phyloP scores from a whole-genome alignment of 2,113 vertebrate genomes.

The Sisor rabdophorus region DNA sequence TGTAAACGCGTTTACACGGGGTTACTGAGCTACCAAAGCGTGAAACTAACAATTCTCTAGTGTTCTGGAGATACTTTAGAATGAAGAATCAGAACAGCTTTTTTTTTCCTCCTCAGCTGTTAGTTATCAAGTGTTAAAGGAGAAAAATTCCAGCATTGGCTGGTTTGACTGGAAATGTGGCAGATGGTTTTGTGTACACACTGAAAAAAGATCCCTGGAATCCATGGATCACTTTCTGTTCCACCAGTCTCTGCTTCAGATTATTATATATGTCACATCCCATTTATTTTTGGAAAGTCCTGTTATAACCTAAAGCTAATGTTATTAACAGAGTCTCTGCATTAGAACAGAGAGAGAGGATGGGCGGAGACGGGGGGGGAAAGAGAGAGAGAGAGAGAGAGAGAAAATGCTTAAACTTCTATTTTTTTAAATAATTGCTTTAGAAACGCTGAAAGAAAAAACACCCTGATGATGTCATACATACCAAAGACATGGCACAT shows the following conservation, averaged over 20 bases:
- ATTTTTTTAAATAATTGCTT: conserved; percentile 6
- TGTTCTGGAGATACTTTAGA: neutral
- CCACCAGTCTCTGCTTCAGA: neutral
- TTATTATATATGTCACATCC: neutral
- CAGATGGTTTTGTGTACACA: neutral
- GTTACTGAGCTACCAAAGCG: neutral
- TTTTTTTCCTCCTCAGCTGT: neutral
- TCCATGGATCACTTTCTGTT: conserved; percentile 1
- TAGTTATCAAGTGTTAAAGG: neutral
- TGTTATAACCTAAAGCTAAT: neutral
- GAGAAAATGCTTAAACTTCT: neutral
- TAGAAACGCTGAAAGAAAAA: neutral
- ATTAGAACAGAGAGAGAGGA: neutral
- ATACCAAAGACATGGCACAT: neutral
- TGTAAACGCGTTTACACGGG: neutral
- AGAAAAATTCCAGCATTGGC: conserved; percentile 17
- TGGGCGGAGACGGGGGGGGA: no score
- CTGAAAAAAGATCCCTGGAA: conserved; percentile 12
- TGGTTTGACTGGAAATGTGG: conserved; percentile 21
- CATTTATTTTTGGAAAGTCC: neutral
- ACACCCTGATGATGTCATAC: conserved; percentile 29
- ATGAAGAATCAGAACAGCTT: neutral
- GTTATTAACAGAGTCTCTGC: neutral
- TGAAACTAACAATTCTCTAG: neutral
- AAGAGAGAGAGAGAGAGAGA: neutral